Conservation (phyloP, 2,888 invertebrate species). For the Linyphia triangularis region DNA sequence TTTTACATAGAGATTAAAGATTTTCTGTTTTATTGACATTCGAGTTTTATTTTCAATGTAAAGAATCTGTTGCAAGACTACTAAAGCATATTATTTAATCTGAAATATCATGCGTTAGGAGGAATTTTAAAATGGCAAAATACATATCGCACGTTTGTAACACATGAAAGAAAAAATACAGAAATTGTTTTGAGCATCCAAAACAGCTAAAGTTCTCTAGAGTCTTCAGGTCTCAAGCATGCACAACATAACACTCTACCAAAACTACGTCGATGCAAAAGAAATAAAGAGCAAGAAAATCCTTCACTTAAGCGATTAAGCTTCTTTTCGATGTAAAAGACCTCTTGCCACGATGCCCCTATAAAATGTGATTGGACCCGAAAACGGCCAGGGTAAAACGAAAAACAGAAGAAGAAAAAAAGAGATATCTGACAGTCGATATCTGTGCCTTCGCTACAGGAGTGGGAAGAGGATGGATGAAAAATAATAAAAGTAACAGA, state of each 20-base stretch:
- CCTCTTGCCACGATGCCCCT: conserved; percentile 28
- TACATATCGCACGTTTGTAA: too few relatives aligned
- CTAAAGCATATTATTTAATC: too few relatives aligned
- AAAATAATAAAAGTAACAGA: conserved; percentile 38
- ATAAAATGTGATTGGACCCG: conserved; percentile 67
- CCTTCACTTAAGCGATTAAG: conserved; percentile 46
- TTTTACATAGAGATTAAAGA: too few relatives aligned
- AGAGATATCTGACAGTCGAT: conserved; percentile 66
- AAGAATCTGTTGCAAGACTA: too few relatives aligned
- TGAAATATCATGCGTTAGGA: too few relatives aligned
- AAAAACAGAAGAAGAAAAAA: conserved; percentile 11
- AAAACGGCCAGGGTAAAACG: conserved; percentile 40
- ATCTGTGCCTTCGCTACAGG: conserved; percentile 36
- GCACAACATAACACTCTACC: background rate
- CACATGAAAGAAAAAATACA: too few relatives aligned
- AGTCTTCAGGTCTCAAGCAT: too few relatives aligned
- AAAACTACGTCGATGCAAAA: background rate
- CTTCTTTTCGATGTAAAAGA: conserved; percentile 51
- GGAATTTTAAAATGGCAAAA: too few relatives aligned
- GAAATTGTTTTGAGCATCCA: too few relatives aligned
- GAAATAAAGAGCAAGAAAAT: background rate
- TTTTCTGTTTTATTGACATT: too few relatives aligned
- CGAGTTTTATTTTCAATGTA: too few relatives aligned
- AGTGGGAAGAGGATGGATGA: background rate
- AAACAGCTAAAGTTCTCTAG: too few relatives aligned